These are phyloP conservation scores for Esox niger DNA, from an alignment of 2,113 vertebrate genomes.

Conservation along the genomic window DNA sequence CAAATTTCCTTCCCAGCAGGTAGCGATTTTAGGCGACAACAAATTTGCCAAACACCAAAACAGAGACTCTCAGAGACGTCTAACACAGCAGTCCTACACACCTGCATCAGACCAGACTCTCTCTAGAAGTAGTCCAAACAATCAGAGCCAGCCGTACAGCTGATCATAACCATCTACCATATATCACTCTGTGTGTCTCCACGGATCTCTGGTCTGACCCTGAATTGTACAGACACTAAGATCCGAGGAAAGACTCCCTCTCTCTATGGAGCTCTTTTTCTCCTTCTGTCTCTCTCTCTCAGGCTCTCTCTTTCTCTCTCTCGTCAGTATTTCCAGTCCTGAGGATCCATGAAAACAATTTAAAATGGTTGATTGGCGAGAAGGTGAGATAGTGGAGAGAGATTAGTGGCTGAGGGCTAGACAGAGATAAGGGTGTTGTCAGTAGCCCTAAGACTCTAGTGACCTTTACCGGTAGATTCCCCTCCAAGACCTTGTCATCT, in stretches of 20 bases:
- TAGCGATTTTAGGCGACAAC: too few species aligned
- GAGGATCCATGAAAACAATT: conserved; percentile 47
- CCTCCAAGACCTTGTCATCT: conserved; percentile 9
- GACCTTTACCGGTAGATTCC: conserved; percentile 18
- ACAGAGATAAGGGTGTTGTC: not conserved
- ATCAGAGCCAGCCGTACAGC: too few species aligned
- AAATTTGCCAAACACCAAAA: too few species aligned
- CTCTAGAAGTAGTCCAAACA: too few species aligned
- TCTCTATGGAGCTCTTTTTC: not conserved
- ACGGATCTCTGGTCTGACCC: conserved; percentile 44
- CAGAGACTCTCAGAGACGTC: too few species aligned
- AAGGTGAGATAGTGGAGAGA: not conserved
- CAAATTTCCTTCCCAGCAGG: too few species aligned
- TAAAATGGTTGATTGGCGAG: conserved; percentile 21
- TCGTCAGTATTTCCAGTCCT: not conserved
- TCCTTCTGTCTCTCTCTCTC: too few species aligned
- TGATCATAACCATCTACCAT: conserved; percentile 15
- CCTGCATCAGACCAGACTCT: too few species aligned
- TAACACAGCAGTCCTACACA: too few species aligned
- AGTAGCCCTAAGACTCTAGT: conserved; percentile 24
- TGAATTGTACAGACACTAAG: conserved; percentile 33
- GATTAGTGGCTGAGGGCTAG: conserved; percentile 1
- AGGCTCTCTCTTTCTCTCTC: conserved; percentile 1
- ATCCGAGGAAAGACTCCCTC: conserved; percentile 1
- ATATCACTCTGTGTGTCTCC: conserved; percentile 38